Conservation (phyloP, 2,888 invertebrate genomes). For the Adelphocoris suturalis region DNA sequence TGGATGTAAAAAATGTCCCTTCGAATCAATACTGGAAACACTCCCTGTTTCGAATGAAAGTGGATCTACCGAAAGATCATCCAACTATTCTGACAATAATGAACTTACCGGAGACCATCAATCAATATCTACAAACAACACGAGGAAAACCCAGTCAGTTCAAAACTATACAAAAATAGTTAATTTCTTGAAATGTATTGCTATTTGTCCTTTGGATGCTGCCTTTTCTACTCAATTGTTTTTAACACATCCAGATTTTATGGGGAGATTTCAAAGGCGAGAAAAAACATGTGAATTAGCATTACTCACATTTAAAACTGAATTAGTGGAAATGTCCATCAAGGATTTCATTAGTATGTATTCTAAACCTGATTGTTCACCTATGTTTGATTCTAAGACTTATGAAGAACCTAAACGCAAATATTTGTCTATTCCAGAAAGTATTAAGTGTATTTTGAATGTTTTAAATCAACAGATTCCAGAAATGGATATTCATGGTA, state of each 20-base stretch:
- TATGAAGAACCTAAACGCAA: neutral
- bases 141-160: neutral
- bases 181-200: neutral
- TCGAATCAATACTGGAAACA: conserved; percentile 47
- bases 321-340: neutral
- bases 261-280: neutral
- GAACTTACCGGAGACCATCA: neutral
- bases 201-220: neutral
- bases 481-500: too few species aligned
- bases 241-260: conserved; percentile 11
- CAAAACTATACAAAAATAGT: conserved; percentile 31
- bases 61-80: conserved; percentile 11
- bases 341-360: neutral
- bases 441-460: neutral
- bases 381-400: conserved; percentile 3
- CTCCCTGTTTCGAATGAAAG: neutral
- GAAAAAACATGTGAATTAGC: conserved; percentile 16
- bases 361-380: neutral
- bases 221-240: conserved; percentile 15
- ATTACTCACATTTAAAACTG: conserved; percentile 20
- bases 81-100: neutral
- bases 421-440: neutral
- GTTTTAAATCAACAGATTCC: too few species aligned
- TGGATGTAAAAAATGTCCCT: conserved; percentile 2
- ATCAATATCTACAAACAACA: neutral